Evolutionary conservation across 2,113 vertebrate species (phyloP).

Genomic region (Hippopotamus amphibius): DNA sequence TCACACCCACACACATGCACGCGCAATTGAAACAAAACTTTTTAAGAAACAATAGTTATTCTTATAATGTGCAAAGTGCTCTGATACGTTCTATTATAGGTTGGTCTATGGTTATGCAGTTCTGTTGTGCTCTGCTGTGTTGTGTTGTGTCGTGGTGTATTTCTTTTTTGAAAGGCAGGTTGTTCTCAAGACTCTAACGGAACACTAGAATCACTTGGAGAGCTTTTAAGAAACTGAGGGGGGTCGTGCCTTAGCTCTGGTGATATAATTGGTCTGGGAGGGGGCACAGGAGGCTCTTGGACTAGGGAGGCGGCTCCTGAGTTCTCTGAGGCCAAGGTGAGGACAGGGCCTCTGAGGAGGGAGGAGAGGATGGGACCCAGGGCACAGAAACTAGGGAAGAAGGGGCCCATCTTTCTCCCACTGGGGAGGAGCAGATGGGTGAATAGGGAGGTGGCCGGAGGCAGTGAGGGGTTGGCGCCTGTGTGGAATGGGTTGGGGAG

Average conservation of each 20-base stretch:
- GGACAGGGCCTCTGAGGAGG: not conserved
- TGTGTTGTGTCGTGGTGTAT: not conserved
- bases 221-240: not conserved
- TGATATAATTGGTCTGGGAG: not conserved
- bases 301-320: fast-evolving
- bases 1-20: not conserved
- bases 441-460: not conserved
- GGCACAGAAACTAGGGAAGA: not conserved
- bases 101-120: not conserved
- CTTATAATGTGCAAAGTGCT: not conserved
- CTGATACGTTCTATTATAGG: constrained; percentile 8
- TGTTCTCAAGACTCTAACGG: not conserved
- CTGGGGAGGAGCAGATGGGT: not conserved
- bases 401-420: not conserved
- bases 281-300: not conserved
- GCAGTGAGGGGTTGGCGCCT: fast-evolving
- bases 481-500: not conserved
- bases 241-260: not conserved
- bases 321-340: not conserved
- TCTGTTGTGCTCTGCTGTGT: not conserved
- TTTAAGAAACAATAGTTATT: not conserved
- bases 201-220: not conserved
- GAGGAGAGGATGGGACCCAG: not conserved
- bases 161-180: constrained; percentile 4
- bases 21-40: not conserved